Percentiles rank a stretch among this genome's conserved stretches.
Conservation (phyloP, 2,797 vertebrate genomes). For the Tapirus indicus region DNA sequence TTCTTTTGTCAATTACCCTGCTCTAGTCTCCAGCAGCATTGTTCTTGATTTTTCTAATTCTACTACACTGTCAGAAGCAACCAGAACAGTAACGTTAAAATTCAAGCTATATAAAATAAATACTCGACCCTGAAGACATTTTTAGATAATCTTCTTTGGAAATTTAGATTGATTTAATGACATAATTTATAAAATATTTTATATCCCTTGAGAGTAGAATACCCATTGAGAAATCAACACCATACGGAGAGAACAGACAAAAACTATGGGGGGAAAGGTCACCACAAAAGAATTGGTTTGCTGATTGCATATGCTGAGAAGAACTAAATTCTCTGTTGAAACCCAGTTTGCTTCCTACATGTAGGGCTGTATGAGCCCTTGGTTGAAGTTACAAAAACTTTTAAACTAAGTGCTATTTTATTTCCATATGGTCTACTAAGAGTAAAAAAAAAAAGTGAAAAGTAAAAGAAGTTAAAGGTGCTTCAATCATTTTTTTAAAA, state of each 20-base stretch:
- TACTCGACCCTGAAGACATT: background rate
- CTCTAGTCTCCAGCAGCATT: background rate
- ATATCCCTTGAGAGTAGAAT: background rate
- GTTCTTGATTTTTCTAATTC: background rate
- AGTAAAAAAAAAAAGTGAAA: background rate
- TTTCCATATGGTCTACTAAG: background rate
- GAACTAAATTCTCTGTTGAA: background rate
- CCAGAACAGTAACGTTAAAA: background rate
- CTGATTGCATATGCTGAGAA: background rate
- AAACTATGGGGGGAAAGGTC: background rate
- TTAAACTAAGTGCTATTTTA: background rate
- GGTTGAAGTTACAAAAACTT: background rate
- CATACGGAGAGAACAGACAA: background rate
- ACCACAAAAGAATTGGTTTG: background rate
- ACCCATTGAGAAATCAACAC: constrained; percentile 35
- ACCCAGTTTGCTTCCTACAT: background rate
- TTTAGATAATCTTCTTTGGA: constrained; percentile 2
- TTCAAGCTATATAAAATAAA: background rate
- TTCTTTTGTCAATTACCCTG: background rate
- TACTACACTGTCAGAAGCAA: background rate
- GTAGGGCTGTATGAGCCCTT: background rate
- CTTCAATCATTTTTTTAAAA: background rate
- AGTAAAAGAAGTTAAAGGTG: background rate
- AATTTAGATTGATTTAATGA: constrained; percentile 8
- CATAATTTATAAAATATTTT: constrained; percentile 3